These are phyloP conservation scores for Drosophila punjabiensis DNA, from an alignment of 1,140 invertebrate genomes.

Conservation along the genomic window DNA sequence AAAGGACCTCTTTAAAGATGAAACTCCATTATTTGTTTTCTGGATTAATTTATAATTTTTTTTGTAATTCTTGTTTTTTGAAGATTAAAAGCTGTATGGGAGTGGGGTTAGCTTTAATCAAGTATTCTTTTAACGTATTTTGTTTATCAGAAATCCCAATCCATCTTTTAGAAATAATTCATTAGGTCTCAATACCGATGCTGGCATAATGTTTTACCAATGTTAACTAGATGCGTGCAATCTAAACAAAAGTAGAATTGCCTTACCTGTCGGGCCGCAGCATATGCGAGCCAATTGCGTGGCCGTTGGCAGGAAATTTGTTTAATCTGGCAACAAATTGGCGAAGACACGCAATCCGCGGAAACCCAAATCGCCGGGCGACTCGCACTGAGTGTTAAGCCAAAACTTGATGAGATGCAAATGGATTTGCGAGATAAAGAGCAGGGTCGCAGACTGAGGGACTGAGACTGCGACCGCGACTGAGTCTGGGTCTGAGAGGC, in stretches of 20 bases:
- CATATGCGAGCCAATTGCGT: slow-evolving; percentile 67
- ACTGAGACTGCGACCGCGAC: not conserved
- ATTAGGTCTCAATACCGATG: not conserved
- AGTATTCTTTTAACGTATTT: too few species aligned
- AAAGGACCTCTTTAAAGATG: slow-evolving; percentile 26
- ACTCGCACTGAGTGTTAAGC: slow-evolving; percentile 49
- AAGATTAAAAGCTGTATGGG: not conserved
- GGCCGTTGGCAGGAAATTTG: slow-evolving; percentile 80
- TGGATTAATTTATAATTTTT: slow-evolving; percentile 14
- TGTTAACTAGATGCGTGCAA: slow-evolving; percentile 22
- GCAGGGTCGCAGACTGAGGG: slow-evolving; percentile 38
- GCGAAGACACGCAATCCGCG: slow-evolving; percentile 76
- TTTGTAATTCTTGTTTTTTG: not conserved
- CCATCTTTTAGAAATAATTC: not conserved
- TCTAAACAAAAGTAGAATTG: slow-evolving; percentile 16
- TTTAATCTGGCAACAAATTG: slow-evolving; percentile 82
- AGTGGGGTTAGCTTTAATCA: too few species aligned
- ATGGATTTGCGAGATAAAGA: slow-evolving; percentile 76
- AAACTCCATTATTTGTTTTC: slow-evolving; percentile 18
- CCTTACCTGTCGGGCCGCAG: slow-evolving; percentile 22
- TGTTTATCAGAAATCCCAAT: too few species aligned
- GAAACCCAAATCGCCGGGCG: slow-evolving; percentile 32
- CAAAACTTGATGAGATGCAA: slow-evolving; percentile 80
- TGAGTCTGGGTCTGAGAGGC: slow-evolving; percentile 11
- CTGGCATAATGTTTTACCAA: not conserved